Conservation (phyloP, 2,888 invertebrate genomes). For the Agrotis exclamationis region DNA sequence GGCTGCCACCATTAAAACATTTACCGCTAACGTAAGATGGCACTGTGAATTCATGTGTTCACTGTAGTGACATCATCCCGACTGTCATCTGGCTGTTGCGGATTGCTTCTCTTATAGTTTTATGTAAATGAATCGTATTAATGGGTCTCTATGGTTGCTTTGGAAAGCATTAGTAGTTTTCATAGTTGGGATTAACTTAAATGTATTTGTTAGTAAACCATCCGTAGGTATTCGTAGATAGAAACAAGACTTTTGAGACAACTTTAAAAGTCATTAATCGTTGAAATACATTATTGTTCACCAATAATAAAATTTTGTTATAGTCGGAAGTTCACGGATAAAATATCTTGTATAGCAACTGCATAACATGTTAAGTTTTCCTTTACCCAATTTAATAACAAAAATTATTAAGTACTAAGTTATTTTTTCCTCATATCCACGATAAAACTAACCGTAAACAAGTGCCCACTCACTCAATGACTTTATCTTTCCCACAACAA, state of each 20-base stretch:
- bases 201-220: neutral
- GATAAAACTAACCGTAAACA: constrained; percentile 15
- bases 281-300: neutral
- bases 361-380: neutral
- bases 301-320: too few relatives aligned
- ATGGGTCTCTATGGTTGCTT: neutral
- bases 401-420: neutral
- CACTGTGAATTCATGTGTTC: constrained; percentile 52
- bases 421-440: neutral
- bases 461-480: constrained; percentile 1
- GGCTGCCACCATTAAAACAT: constrained; percentile 57
- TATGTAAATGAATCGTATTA: neutral
- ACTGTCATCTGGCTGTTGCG: constrained; percentile 22
- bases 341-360: neutral
- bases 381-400: neutral
- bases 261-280: too few relatives aligned
- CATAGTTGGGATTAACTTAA: neutral
- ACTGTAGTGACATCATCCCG: constrained; percentile 40
- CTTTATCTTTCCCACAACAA: constrained; percentile 38
- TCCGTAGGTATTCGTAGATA: too few relatives aligned
- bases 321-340: too few relatives aligned
- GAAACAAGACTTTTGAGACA: too few relatives aligned
- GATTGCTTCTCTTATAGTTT: constrained; percentile 16
- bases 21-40: constrained; percentile 45
- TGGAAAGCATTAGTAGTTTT: neutral